Base-by-base conservation (phyloP, 23 tunicate species). In the Phallusia fumigata region DNA sequence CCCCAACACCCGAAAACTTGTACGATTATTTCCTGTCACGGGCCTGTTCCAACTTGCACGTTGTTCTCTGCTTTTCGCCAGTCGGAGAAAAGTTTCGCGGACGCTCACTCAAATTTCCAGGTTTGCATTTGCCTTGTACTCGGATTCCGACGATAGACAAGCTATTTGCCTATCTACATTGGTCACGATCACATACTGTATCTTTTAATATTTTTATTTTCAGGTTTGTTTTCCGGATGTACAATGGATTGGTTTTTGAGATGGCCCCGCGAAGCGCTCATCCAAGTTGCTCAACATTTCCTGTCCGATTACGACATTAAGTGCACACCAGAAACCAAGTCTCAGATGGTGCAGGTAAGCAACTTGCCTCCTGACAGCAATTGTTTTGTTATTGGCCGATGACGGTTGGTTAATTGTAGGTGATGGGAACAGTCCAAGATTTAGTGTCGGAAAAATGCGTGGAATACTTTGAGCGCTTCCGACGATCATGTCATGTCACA, bases 161-260 rank as follows among this genome's bases (percentile, higher is more conserved):
- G 58, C 58, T 15, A 6, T 24, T 40, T 40, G 47, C 10, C 47
- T 40, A 58, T 58, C 16, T 13, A 58, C 16, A 13, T 3, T 58
- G 13, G 11, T 6, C 69, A 16, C 28, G 69, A 24, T 40, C 8
- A 10, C 47, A 40, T 40, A 10, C 47, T 40, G 10, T 3, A 40
- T 40, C 10, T 40, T 3, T 40, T 40, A 40, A 3, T 45, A 3
- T 26, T 80, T 40, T 10, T 40, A 40, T 3, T n/a, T 35, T 24
- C 75, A 88, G 92, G 95, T 30, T 79, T 90, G 35, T 90, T 90
- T 77, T 86, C 90, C 11, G 95, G 95, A 15, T 90, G 95, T 86
- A 90, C 95, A 65, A 90, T 90, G 95, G 90, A 90, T 79, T 90
- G 95, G 95, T 90, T 90, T 80, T 81, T 90, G 30, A 79, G 95